Percentiles rank a stretch among this genome's conserved stretches.
Evolutionary conservation across 2,113 vertebrate genomes (phyloP).

Genomic region (Phyllopteryx taeniolatus): DNA sequence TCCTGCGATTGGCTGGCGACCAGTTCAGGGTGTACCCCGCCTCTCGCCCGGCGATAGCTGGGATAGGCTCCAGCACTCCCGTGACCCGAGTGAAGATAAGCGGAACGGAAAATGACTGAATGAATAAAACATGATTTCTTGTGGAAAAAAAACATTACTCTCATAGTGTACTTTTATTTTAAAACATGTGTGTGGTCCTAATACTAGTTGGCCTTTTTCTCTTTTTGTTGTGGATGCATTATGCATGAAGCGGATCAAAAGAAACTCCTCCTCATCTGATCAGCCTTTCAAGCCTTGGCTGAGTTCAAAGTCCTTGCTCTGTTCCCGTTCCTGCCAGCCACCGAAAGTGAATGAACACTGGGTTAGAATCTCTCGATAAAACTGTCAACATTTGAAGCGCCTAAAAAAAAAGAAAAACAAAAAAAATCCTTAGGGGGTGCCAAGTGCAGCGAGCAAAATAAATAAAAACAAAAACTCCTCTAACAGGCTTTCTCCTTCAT

Average conservation of each 20-base stretch:
- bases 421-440: not conserved
- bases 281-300: not conserved
- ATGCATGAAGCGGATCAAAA: slow-evolving; percentile 1
- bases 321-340: not conserved
- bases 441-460: not conserved
- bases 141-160: not conserved
- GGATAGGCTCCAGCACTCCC: no score
- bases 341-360: not conserved
- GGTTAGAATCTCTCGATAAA: not conserved
- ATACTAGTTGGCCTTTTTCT: not conserved
- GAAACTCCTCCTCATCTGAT: not conserved
- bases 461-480: not conserved
- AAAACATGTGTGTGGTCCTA: not conserved
- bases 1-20: no score
- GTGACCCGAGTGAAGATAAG: no score
- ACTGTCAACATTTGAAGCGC: not conserved
- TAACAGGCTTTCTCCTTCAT: not conserved
- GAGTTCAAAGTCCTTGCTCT: not conserved
- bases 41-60: no score
- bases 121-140: not conserved
- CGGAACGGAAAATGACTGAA: no score
- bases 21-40: no score
- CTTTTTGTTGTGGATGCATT: slow-evolving; percentile 1
- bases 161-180: not conserved
- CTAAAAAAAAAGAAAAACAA: not conserved